Evolutionary conservation across 2,888 invertebrate species (phyloP).

Genomic region (Oeneis ivallda): DNA sequence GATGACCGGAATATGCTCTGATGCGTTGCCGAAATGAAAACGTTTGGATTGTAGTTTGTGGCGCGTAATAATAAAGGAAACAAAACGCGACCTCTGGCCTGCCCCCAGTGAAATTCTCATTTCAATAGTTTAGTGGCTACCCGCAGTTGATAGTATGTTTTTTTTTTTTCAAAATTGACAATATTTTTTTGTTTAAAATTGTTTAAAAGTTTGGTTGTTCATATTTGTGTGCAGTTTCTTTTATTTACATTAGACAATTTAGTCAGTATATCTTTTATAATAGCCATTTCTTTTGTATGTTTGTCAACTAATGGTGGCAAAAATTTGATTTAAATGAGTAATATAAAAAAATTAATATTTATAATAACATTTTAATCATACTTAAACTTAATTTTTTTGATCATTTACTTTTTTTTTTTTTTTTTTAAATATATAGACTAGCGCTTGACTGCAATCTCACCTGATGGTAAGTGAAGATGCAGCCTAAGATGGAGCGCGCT

Average conservation of each 20-base stretch:
- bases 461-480: too few relatives aligned
- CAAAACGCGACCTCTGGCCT: constrained; percentile 34
- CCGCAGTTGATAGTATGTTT: constrained; percentile 12
- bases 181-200: not conserved
- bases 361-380: too few relatives aligned
- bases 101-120: constrained; percentile 27
- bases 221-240: not conserved
- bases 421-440: too few relatives aligned
- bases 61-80: constrained; percentile 46
- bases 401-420: too few relatives aligned
- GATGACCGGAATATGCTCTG: constrained; percentile 49
- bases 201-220: not conserved
- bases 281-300: too few relatives aligned
- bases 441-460: too few relatives aligned
- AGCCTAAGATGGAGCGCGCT: too few relatives aligned
- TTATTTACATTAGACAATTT: constrained; percentile 5
- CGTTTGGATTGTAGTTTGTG: constrained; percentile 56
- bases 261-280: too few relatives aligned
- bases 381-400: too few relatives aligned
- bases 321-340: too few relatives aligned
- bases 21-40: constrained; percentile 62
- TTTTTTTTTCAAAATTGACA: not conserved
- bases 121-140: constrained; percentile 34
- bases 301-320: too few relatives aligned
- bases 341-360: too few relatives aligned